A percentile compares a stretch with the other conserved stretches of the same genome.
These are phyloP conservation scores for Etia nguti DNA, from an alignment of 2,113 vertebrate genomes.

Conservation along the genomic window DNA sequence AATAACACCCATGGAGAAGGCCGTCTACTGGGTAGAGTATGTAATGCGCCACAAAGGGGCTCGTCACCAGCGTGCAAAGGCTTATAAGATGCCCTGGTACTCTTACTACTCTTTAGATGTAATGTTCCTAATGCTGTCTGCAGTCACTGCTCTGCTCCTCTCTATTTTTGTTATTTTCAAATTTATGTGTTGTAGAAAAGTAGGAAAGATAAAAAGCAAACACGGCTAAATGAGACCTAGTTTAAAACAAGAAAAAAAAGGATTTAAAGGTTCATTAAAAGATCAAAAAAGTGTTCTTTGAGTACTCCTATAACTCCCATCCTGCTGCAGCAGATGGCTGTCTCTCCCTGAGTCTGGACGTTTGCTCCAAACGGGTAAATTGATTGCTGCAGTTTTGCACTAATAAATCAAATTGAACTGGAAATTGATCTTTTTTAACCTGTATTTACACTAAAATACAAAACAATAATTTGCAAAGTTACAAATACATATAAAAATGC, in stretches of 20 bases:
- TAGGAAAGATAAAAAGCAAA: constrained; percentile 44
- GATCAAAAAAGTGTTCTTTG: no score
- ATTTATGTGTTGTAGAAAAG: constrained; percentile 37
- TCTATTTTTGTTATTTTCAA: constrained; percentile 10
- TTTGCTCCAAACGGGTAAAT: no score
- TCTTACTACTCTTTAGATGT: constrained; percentile 33
- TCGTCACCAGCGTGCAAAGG: constrained; percentile 49
- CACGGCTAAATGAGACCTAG: constrained; percentile 12
- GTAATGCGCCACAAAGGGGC: constrained; percentile 69
- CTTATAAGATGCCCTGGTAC: constrained; percentile 52
- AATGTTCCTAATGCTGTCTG: constrained; percentile 27
- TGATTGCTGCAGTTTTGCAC: no score
- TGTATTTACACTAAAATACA: no score
- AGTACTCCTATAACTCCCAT: no score
- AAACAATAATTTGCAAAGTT: neutral
- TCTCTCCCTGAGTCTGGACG: no score
- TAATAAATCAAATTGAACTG: no score
- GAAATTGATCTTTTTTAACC: no score
- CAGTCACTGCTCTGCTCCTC: neutral
- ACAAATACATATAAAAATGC: neutral
- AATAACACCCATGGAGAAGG: constrained; percentile 47
- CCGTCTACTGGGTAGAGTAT: constrained; percentile 67
- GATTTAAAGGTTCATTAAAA: no score
- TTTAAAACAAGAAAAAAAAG: no score
- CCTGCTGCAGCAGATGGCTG: no score